Evolutionary conservation across 2,113 vertebrate genomes (phyloP).

Genomic region (Oceanodroma tethys): DNA sequence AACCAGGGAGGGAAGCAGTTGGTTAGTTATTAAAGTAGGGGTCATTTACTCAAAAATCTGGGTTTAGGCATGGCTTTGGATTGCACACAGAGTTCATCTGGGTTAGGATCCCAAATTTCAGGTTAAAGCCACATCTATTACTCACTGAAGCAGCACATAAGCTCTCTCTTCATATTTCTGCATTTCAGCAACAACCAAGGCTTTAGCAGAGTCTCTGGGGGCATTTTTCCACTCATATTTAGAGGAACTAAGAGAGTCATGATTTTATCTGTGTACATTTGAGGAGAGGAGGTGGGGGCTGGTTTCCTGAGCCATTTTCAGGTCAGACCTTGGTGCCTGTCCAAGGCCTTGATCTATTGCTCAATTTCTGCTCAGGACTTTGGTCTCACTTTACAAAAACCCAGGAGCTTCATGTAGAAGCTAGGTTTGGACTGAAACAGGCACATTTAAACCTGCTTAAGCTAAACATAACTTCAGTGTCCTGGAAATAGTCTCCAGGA

Average conservation of each 20-base stretch:
- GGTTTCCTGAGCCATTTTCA: background rate
- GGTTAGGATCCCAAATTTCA: background rate
- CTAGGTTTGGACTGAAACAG: background rate
- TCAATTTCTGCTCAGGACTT: background rate
- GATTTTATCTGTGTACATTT: background rate
- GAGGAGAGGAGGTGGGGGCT: background rate
- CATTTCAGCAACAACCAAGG: background rate
- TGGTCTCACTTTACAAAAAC: background rate
- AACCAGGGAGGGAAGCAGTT: background rate
- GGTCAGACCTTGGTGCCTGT: background rate
- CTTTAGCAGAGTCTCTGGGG: background rate
- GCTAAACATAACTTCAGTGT: background rate
- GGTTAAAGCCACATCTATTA: background rate
- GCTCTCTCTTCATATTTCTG: background rate
- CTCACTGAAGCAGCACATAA: background rate
- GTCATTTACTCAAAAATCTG: background rate
- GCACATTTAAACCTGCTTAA: background rate
- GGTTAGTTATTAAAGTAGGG: background rate
- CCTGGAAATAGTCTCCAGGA: background rate
- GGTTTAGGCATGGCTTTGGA: background rate
- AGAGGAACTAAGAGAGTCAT: background rate
- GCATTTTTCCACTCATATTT: background rate
- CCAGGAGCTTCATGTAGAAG: background rate
- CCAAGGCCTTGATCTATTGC: background rate
- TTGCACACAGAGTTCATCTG: background rate